Conservation (phyloP, 2,888 invertebrate genomes). For the Lasioglossum malachurum region DNA sequence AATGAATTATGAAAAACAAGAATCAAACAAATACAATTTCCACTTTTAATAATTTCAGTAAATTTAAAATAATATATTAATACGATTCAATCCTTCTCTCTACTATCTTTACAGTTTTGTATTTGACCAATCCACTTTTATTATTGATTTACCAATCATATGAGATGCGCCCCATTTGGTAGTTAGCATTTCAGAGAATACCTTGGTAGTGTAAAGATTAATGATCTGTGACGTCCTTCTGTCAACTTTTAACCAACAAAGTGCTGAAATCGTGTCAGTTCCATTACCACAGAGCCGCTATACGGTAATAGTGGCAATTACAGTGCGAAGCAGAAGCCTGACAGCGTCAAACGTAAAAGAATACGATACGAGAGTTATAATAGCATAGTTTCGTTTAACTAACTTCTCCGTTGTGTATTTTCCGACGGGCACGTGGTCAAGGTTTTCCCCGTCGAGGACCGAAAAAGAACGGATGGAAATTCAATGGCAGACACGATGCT, state of each 20-base stretch:
- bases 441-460: constrained; percentile 9
- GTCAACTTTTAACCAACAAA: not conserved
- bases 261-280: not conserved
- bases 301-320: not conserved
- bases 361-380: not conserved
- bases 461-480: constrained; percentile 51
- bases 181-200: not conserved
- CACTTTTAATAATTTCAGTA: not conserved
- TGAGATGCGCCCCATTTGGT: not conserved
- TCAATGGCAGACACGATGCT: constrained; percentile 47
- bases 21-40: not conserved
- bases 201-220: not conserved
- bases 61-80: not conserved
- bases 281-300: not conserved
- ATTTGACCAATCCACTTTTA: not conserved
- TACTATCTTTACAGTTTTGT: not conserved
- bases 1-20: no score
- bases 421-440: constrained; percentile 34
- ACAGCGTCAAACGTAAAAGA: constrained; percentile 1
- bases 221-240: not conserved
- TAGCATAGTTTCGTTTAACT: constrained; percentile 6
- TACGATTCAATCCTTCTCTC: not conserved
- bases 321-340: not conserved
- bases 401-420: constrained; percentile 32
- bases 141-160: not conserved